A percentile compares a stretch with the other conserved stretches of the same genome.
Evolutionary conservation across 2,113 vertebrate species (phyloP).

Genomic region (Aplodontia rufa): DNA sequence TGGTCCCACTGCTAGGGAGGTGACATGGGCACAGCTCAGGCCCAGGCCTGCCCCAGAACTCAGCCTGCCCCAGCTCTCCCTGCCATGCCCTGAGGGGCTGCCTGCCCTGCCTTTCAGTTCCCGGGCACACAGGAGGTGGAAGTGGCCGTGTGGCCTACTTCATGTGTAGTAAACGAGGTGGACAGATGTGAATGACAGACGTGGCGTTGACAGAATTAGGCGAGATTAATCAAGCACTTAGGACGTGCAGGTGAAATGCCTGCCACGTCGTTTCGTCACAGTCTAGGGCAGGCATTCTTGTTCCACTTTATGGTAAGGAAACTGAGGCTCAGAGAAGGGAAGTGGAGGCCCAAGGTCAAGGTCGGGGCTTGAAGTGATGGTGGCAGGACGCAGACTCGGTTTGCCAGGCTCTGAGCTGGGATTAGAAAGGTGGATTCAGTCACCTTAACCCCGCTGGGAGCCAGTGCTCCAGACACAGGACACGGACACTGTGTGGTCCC

Average conservation of each 20-base stretch:
- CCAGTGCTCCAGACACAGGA: background rate
- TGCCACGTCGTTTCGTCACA: rapidly evolving
- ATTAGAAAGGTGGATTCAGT: rapidly evolving
- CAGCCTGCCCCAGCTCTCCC: background rate
- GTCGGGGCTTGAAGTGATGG: background rate
- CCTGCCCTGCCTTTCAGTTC: background rate
- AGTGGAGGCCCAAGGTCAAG: background rate
- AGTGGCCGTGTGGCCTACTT: rapidly evolving
- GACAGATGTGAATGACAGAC: background rate
- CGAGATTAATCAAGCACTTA: rapidly evolving
- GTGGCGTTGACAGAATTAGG: rapidly evolving
- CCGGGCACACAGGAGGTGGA: rapidly evolving
- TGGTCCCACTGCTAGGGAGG: too few species aligned
- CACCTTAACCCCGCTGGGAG: rapidly evolving
- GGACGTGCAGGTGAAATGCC: rapidly evolving
- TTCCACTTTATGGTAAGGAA: background rate
- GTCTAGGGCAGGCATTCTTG: background rate
- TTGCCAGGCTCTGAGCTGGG: too few species aligned
- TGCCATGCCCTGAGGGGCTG: background rate
- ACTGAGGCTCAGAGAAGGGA: background rate
- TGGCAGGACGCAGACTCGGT: background rate
- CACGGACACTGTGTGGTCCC: background rate
- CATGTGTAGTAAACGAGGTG: rapidly evolving
- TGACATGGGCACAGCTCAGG: rapidly evolving
- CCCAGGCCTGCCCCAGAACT: background rate